These are phyloP conservation scores for Anthoscopus minutus DNA, from an alignment of 2,113 vertebrate species.

Conservation along the genomic window DNA sequence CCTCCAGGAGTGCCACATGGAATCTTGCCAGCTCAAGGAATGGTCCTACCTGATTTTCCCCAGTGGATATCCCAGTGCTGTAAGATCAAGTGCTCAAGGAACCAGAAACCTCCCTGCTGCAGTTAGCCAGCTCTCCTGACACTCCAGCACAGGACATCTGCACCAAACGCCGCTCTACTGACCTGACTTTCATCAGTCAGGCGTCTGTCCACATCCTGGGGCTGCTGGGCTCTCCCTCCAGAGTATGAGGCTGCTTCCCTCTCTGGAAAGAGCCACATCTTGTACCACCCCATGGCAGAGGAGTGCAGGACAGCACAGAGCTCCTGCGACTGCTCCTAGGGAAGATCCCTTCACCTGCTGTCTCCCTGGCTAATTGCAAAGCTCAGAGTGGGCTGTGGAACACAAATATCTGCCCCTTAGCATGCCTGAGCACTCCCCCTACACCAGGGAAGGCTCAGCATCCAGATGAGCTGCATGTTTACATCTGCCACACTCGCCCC, in stretches of 20 bases:
- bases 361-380: neutral
- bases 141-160: neutral
- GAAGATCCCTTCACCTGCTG: neutral
- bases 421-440: neutral
- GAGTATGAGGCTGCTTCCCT: neutral
- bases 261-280: neutral
- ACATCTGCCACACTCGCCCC: neutral
- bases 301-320: neutral
- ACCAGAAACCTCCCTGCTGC: neutral
- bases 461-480: slow-evolving; percentile 4
- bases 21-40: neutral
- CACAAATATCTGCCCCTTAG: neutral
- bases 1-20: neutral
- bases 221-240: neutral
- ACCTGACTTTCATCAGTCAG: neutral
- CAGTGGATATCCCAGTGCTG: neutral
- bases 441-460: neutral
- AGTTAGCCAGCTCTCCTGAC: neutral
- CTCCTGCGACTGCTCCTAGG: neutral
- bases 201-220: neutral
- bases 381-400: neutral
- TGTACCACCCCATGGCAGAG: neutral
- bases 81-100: neutral
- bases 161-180: neutral
- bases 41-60: neutral